A percentile compares a stretch with the other conserved stretches of the same genome.
phyloP scores from a whole-genome alignment of 2,797 vertebrate genomes.

The Rhabdophis nuchalis region DNA sequence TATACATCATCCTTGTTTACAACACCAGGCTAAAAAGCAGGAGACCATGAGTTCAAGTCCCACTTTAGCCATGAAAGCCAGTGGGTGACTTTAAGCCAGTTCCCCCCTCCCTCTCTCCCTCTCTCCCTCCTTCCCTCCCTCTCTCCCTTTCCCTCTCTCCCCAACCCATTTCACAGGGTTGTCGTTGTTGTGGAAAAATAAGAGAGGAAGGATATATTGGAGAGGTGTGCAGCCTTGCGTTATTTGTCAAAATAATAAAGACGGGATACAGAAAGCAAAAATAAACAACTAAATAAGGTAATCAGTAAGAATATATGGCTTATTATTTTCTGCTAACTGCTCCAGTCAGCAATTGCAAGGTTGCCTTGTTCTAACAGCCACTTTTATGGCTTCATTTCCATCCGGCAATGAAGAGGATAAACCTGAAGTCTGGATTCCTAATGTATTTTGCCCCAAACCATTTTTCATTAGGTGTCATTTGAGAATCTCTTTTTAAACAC shows the following conservation, averaged over 20 bases:
- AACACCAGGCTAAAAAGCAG: not conserved
- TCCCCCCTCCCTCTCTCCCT: too few species aligned
- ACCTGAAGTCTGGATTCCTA: conserved; percentile 63
- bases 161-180: not conserved
- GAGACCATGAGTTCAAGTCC: not conserved
- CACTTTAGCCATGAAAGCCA: not conserved
- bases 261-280: not conserved
- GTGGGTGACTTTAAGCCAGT: not conserved
- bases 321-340: conserved; percentile 57
- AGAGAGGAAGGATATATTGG: not conserved
- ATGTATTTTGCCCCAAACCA: conserved; percentile 69
- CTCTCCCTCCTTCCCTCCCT: too few species aligned
- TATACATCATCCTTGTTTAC: not conserved
- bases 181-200: not conserved
- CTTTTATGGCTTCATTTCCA: conserved; percentile 48
- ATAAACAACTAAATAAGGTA: not conserved
- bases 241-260: not conserved
- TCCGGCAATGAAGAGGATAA: conserved; percentile 54
- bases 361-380: conserved; percentile 35
- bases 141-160: too few species aligned
- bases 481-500: conserved; percentile 66
- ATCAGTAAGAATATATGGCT: not conserved
- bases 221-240: not conserved
- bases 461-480: conserved; percentile 74
- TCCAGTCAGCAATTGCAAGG: conserved; percentile 37